Evolutionary conservation across 2,797 vertebrate genomes (phyloP).

Genomic region (Acanthopagrus latus): DNA sequence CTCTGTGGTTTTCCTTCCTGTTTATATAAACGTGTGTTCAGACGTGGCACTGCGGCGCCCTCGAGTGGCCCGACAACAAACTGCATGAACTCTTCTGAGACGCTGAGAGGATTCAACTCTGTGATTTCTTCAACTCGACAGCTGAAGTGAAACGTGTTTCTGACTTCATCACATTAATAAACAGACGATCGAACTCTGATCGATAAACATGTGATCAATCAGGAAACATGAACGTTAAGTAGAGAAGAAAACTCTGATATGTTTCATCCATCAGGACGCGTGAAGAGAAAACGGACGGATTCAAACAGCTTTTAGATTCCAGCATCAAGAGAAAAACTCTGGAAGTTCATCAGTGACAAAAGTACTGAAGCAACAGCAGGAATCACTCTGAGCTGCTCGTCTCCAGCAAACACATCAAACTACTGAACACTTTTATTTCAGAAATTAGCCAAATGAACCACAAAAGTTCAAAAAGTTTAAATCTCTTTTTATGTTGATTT

Average conservation of each 20-base stretch:
- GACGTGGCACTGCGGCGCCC: not conserved
- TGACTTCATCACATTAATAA: not conserved
- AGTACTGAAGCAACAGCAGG: too few species aligned
- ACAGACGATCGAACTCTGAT: not conserved
- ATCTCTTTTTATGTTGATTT: too few species aligned
- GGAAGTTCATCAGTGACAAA: slow-evolving; percentile 10
- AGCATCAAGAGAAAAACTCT: slow-evolving; percentile 14
- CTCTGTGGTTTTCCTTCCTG: not conserved
- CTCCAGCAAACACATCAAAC: too few species aligned
- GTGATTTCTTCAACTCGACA: too few species aligned
- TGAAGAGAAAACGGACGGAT: slow-evolving; percentile 20
- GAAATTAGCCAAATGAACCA: too few species aligned
- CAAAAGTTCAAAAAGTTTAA: too few species aligned
- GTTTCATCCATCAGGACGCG: not conserved
- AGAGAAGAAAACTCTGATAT: not conserved
- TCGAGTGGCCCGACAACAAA: slow-evolving; percentile 27
- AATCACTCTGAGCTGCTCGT: too few species aligned
- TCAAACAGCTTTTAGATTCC: slow-evolving; percentile 7
- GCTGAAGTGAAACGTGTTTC: too few species aligned
- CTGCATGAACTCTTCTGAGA: slow-evolving; percentile 1
- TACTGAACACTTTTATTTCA: too few species aligned
- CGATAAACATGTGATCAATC: not conserved
- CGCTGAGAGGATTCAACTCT: not conserved
- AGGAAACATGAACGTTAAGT: not conserved
- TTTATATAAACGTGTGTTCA: too few species aligned